These are phyloP conservation scores for Scatophagus argus DNA, from an alignment of 2,113 vertebrate genomes.

Conservation along the genomic window DNA sequence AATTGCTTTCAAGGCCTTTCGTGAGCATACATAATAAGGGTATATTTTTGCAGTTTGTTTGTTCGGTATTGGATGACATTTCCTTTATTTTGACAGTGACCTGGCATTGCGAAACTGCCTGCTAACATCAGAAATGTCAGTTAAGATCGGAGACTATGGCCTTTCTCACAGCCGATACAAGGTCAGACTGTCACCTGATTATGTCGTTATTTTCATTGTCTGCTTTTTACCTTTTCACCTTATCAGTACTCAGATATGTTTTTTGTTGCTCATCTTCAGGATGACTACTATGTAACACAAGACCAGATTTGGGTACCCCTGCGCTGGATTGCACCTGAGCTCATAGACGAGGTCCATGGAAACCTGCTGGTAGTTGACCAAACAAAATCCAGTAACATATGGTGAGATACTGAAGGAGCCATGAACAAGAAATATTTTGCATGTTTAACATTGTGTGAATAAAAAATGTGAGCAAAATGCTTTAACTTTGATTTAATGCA, in stretches of 20 bases:
- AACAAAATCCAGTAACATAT: conserved; percentile 96
- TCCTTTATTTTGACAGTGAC: conserved; percentile 84
- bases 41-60: neutral
- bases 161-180: conserved; percentile 94
- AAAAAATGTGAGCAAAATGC: neutral
- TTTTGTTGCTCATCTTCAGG: conserved; percentile 80
- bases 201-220: neutral
- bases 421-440: neutral
- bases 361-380: conserved; percentile 96
- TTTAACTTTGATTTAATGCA: neutral
- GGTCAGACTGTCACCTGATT: conserved; percentile 79
- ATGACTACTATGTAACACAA: conserved; percentile 96
- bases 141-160: conserved; percentile 97
- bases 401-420: conserved; percentile 83
- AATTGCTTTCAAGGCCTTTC: neutral
- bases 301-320: conserved; percentile 98
- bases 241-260: neutral
- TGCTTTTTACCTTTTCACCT: neutral
- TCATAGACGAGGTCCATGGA: conserved; percentile 96
- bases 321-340: conserved; percentile 98
- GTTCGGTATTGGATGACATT: conserved; percentile 4
- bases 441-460: neutral
- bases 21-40: neutral
- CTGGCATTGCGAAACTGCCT: conserved; percentile 96
- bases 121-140: conserved; percentile 92